Conservation (phyloP, 1,140 invertebrate species). For the Lasioglossum baleicum region DNA sequence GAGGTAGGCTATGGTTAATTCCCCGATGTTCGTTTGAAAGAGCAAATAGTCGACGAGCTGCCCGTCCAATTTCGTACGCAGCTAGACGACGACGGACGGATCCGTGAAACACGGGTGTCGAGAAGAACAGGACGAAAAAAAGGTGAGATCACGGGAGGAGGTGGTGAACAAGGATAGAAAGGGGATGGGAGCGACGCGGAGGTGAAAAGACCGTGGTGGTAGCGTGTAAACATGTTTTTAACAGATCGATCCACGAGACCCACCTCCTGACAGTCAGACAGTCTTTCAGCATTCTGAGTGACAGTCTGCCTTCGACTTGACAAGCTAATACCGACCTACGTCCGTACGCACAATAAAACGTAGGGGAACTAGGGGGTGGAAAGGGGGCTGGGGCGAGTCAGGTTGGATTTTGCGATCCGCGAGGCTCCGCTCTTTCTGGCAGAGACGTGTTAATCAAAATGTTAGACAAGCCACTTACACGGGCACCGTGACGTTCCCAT, state of each 20-base stretch:
- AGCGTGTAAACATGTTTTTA: conserved; percentile 69
- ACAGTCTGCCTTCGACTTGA: conserved; percentile 69
- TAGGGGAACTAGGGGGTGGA: conserved; percentile 10
- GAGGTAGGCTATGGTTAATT: conserved; percentile 23
- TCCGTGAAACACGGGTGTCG: conserved; percentile 16
- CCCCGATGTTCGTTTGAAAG: conserved; percentile 15
- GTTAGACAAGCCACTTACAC: conserved; percentile 81
- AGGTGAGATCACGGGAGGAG: not conserved
- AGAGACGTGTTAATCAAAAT: conserved; percentile 81
- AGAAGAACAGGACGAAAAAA: not conserved
- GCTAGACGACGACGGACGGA: conserved; percentile 1
- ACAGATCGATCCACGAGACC: conserved; percentile 63
- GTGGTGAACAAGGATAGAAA: not conserved
- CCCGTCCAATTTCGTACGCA: conserved; percentile 40
- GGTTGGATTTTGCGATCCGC: conserved; percentile 70
- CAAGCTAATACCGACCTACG: conserved; percentile 79
- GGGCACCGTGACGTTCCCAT: conserved; percentile 79
- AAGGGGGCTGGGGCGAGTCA: conserved; percentile 3
- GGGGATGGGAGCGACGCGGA: not conserved
- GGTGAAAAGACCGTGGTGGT: conserved; percentile 54
- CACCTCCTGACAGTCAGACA: conserved; percentile 59
- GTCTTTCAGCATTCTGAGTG: conserved; percentile 62
- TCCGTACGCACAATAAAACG: conserved; percentile 50
- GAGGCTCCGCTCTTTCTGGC: conserved; percentile 65
- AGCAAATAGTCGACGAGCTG: conserved; percentile 29